Evolutionary conservation across 2,113 vertebrate genomes (phyloP).

Genomic region (Crypturellus undulatus): DNA sequence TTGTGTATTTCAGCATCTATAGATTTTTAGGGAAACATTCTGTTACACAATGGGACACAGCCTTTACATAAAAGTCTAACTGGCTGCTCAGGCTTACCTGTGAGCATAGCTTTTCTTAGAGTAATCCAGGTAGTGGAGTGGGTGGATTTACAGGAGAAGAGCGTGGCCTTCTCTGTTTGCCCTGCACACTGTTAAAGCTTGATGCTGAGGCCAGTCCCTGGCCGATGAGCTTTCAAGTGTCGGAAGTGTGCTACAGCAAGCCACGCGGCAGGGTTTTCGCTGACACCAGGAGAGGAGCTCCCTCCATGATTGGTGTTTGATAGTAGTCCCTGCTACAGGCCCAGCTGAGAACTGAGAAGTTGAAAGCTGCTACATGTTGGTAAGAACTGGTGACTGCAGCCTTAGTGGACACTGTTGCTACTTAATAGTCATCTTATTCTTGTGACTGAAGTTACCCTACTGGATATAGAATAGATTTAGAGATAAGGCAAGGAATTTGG

Average conservation of each 20-base stretch:
- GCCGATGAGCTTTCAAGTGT: constrained; percentile 83
- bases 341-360: background rate
- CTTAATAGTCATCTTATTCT: background rate
- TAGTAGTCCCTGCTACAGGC: constrained; percentile 88
- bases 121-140: background rate
- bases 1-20: fast-evolving
- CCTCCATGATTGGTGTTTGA: constrained; percentile 87
- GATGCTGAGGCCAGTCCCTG: constrained; percentile 77
- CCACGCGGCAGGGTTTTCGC: constrained; percentile 79
- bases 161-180: background rate
- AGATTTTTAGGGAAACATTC: background rate
- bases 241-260: constrained; percentile 93
- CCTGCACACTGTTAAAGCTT: constrained; percentile 91
- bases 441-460: background rate
- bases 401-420: fast-evolving
- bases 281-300: constrained; percentile 80
- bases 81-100: background rate
- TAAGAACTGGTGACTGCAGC: fast-evolving
- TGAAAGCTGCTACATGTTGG: background rate
- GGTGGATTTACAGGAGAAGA: background rate
- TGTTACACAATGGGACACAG: background rate
- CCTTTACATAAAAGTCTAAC: background rate
- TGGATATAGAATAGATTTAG: background rate
- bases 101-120: background rate
- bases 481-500: background rate